Evolutionary conservation across 2,888 invertebrate species (phyloP), one percentile per base, ranked within the genome.

Genomic region (Protophormia terraenovae): DNA sequence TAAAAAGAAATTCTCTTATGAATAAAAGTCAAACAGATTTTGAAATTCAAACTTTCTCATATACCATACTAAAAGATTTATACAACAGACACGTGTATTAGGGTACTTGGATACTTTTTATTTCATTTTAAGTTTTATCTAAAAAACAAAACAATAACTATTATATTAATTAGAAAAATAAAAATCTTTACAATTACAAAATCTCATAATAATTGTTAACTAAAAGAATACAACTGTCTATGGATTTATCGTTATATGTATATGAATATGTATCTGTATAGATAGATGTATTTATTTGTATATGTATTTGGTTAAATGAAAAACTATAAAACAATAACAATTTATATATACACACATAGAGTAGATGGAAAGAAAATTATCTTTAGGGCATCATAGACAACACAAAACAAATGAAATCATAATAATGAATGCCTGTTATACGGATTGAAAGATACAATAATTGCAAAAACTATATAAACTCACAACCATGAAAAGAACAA

Each of bases 321-420:
- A 62, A 60, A 69, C 14, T 79, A 64, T 72, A 50, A 41, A 24
- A 66, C 47, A 73, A 58, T 55, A 64, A 53, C 62, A 50, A 71
- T 60, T 50, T 62, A 27, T 35, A 58, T n/a, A 64, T 27, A 64
- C 58, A 58, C 29, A 53, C 53, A 12, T 53, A 53, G 16, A 41
- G 38, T 22, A 62, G 58, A 78, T 60, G 60, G 60, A 72, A 66
- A 27, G 66, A 66, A 73, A 73, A 45, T 38, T 73, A 58, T 80
- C 80, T 80, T 80, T 47, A 58, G 80, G 80, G 80, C 80, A 80
- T 73, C 73, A 66, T 71, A 78, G 60, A 78, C 27, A 79, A 73
- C 55, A 53, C 29, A 73, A 80, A 73, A 80, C 73, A 80, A 80
- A 80, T 73, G 73, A 80, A 80, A 66, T 73, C 80, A 73, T 73